A percentile compares a stretch with the other conserved stretches of the same genome.
Conservation (phyloP, 2,113 vertebrate genomes). For the Caranx ignobilis region DNA sequence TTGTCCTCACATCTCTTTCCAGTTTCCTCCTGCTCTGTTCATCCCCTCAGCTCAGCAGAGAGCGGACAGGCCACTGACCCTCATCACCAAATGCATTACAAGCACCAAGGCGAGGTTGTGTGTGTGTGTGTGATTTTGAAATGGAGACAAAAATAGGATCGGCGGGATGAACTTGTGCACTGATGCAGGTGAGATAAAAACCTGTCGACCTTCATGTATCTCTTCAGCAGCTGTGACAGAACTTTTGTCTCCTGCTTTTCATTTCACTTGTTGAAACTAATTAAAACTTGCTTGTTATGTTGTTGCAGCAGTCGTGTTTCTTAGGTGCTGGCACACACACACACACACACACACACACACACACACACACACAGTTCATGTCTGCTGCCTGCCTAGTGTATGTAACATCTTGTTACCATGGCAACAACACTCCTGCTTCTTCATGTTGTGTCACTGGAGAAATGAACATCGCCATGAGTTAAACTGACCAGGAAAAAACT, state of each 20-base stretch:
- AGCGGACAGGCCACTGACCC: slow-evolving; percentile 56
- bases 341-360: not conserved
- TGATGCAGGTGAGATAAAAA: not conserved
- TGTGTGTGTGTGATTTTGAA: not conserved
- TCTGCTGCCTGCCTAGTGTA: not conserved
- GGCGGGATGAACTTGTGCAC: not conserved
- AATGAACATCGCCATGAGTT: not conserved
- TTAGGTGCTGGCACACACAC: not conserved
- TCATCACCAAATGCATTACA: slow-evolving; percentile 50
- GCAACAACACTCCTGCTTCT: not conserved
- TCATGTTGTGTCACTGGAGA: not conserved
- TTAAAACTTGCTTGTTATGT: not conserved
- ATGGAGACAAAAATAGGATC: not conserved
- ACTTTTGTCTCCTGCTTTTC: not conserved
- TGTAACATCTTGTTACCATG: not conserved
- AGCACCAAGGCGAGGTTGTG: not conserved
- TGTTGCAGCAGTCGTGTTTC: not conserved
- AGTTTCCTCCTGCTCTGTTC: not conserved
- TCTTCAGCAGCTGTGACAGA: too few species aligned
- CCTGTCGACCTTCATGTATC: slow-evolving; percentile 11
- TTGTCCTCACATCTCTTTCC: not conserved
- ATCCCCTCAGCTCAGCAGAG: slow-evolving; percentile 31
- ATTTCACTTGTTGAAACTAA: not conserved
- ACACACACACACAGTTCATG: not conserved
- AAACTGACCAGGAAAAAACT: not conserved